A percentile compares a stretch with the other conserved stretches of the same genome.
Conservation (phyloP, 2,888 invertebrate genomes). For the Amiota minor region DNA sequence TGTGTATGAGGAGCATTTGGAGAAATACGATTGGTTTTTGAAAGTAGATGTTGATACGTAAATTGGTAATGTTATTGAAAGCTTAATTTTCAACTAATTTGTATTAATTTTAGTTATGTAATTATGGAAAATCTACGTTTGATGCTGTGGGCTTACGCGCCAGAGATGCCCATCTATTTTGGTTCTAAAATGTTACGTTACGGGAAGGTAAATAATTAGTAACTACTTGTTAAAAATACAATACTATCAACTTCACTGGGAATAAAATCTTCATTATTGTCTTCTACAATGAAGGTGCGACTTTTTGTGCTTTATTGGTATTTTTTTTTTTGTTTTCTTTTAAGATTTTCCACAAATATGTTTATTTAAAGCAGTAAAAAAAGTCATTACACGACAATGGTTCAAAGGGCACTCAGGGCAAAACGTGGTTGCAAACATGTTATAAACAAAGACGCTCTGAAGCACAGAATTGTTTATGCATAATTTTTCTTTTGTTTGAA, state of each 20-base stretch:
- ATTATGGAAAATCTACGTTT: conserved; percentile 94
- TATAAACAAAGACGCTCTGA: not conserved
- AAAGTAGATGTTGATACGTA: conserved; percentile 99
- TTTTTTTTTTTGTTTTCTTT: not conserved
- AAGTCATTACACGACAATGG: not conserved
- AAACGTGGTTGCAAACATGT: not conserved
- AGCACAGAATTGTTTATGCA: too few species aligned
- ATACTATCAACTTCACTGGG: too few species aligned
- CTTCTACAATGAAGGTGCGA: not conserved
- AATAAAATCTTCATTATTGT: too few species aligned
- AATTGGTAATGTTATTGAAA: conserved; percentile 73
- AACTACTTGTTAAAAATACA: not conserved
- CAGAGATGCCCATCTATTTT: conserved; percentile 86
- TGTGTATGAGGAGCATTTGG: conserved; percentile 84
- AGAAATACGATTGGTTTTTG: conserved; percentile 95
- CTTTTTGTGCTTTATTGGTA: not conserved
- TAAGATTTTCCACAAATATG: too few species aligned
- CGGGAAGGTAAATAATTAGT: conserved; percentile 57
- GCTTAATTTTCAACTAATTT: too few species aligned
- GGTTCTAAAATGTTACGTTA: conserved; percentile 81
- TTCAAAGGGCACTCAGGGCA: conserved; percentile 8
- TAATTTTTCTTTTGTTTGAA: too few species aligned
- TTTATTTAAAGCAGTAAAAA: too few species aligned
- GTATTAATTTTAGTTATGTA: conserved; percentile 81
- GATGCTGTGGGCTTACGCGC: conserved; percentile 84